Base-by-base conservation (phyloP, 2,797 vertebrate species). In the Sebastes trivittatus region DNA sequence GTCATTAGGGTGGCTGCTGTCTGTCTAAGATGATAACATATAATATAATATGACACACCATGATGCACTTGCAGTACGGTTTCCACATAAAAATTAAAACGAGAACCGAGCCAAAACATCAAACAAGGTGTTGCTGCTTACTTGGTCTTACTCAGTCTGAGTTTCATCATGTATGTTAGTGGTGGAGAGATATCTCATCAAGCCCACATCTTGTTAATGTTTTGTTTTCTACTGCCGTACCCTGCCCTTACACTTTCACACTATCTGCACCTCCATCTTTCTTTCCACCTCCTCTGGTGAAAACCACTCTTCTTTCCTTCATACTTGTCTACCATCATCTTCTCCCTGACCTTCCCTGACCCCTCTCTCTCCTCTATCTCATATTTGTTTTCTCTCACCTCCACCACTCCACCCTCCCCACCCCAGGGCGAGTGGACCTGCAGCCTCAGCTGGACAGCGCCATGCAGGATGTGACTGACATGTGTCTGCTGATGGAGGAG, bases 401-500 rank as follows among this genome's bases (percentile, higher is more conserved):
- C 46, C 71, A 38, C 55, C 13, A 6, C n/a, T 58, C 7, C 73
- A 11, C 86, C 70, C 23, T 75, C 13, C 66, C 65, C 42, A 64
- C 83, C 23, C 0, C 93, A 99, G 98, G 98, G 23, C 97, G 98
- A 79, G 98, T 97, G 8, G 98, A 99, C 90, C 95, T 99, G 87
- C 98, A 98, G 94, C 98, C 98, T 3, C 98, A 99, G 96, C 93
- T 99, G 92, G 98, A 99, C 95, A 98, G 97, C 0, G 98, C 98
- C 0, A 97, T 99, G 90, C 98, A 99, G 94, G 98, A 99, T 0
- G 98, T 99, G 89, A 99, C 97, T 0, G 98, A 99, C 94, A 97
- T 98, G 97, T 99, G 97, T 91, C 95, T 99, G 89, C 90, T 99
- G 85, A 96, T 99, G 96, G 98, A 99, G 94, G 98, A 99, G 94